Evolutionary conservation across 2,888 invertebrate species (phyloP), one percentile per base, ranked within the genome.

Genomic region (Drosophila paranaensis): DNA sequence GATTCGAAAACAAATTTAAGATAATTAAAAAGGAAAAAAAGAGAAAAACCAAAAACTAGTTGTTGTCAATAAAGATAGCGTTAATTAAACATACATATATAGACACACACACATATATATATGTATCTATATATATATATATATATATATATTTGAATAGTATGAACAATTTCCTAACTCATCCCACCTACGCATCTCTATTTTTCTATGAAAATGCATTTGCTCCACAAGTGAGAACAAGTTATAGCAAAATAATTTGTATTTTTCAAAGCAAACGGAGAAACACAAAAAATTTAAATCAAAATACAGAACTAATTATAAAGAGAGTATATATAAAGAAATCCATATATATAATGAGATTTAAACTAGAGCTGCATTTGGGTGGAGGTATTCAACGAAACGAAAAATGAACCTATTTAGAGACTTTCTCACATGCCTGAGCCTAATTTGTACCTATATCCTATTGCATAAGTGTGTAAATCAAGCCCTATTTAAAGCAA

Each of bases 141-240:
- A 35, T 2, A 11, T 35, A 5, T 72, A 60, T 50, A 35, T 72
- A 79, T 74, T 79, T 76, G 60, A 68, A 63, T 74, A 81, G 77
- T 76, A 76, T 79, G 77, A 77, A 85, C 72, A 90, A 91, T 89
- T 92, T 92, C 91, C 91, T 91, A 91, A 90, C 91, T 91, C 91
- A 92, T 91, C 91, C 91, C 91, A 91, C 92, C 91, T 91, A 88
- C 78, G 81, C 84, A 88, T 90, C 90, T 91, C 90, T 92, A 92
- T 92, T 92, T 92, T 92, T 92, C 92, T 92, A 92, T 91, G 77
- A 88, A 82, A 78, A 80, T 79, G 80, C 84, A 86, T 81, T 74
- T 80, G 79, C 84, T 77, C 79, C 82, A 75, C 79, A 74, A 74
- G 79, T 71, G 71, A 79, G 73, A 76, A 76, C 66, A 64, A 62